Percentiles rank a stretch among this genome's conserved stretches.
These are phyloP conservation scores for Cryptotermes secundus DNA, from an alignment of 1,140 invertebrate species.

Conservation along the genomic window DNA sequence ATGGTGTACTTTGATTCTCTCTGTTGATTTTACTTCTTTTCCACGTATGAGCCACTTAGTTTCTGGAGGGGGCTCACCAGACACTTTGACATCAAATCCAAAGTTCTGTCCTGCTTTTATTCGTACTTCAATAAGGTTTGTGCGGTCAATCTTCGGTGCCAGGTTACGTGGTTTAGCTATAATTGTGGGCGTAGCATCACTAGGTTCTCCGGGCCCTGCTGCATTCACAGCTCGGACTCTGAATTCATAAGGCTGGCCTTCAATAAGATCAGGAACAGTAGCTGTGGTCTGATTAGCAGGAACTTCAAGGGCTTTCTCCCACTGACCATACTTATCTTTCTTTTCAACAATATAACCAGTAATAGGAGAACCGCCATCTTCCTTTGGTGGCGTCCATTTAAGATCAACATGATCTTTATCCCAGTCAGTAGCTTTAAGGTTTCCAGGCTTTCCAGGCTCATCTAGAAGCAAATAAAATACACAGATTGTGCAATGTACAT, in stretches of 20 bases:
- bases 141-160: constrained; percentile 85
- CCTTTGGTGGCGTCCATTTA: constrained; percentile 76
- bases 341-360: constrained; percentile 87
- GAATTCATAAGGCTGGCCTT: constrained; percentile 90
- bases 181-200: constrained; percentile 82
- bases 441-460: constrained; percentile 89
- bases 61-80: constrained; percentile 85
- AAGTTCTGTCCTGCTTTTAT: constrained; percentile 90
- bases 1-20: constrained; percentile 73
- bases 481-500: background rate
- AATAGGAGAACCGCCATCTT: constrained; percentile 84
- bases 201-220: constrained; percentile 90
- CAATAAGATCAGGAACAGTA: constrained; percentile 84
- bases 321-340: constrained; percentile 91
- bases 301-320: constrained; percentile 87
- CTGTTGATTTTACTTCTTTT: constrained; percentile 71
- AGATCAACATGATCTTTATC: constrained; percentile 93
- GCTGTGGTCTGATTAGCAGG: constrained; percentile 78
- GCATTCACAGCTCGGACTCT: constrained; percentile 89
- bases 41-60: constrained; percentile 81
- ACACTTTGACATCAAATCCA: constrained; percentile 78
- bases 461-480: constrained; percentile 54
- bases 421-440: constrained; percentile 91
- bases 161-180: constrained; percentile 85
- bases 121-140: constrained; percentile 78